Evolutionary conservation across 1,140 invertebrate species (phyloP), one percentile per base, ranked within the genome.

Genomic region (Nymphalis io): DNA sequence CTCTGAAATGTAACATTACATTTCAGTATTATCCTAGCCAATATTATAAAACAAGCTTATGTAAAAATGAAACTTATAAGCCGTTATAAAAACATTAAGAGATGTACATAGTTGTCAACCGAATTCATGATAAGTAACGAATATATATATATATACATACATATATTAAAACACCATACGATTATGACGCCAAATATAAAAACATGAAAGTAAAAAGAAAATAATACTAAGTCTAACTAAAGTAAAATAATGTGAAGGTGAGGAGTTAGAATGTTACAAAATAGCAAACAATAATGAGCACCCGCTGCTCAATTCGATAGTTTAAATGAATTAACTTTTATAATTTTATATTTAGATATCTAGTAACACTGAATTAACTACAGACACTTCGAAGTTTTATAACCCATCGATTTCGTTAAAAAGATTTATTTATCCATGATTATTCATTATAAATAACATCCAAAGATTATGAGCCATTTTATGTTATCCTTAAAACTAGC

Each of bases 331-430:
- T 51, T 55, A 55, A 55, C 23, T 27, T 55, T 55, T 33, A 33
- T 8, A 44, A 55, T 27, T 55, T 55, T 15, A 55, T 27, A 27
- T 55, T 55, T 55, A 55, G 23, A 55, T 27, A 55, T 55, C 51
- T 55, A 55, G 15, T 55, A 55, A 55, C 51, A 55, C 51, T 55
- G 23, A 55, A 23, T 55, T 55, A 55, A 15, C 51, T 55, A 55
- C 20, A 55, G n/a, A 55, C 21, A 8, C 20, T 18, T 51, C 21
- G 23, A 27, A 27, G 10, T 20, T 23, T 53, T 20, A 53, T 21
- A 53, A 53, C 13, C 46, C 18, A 11, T 21, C 12, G 20, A 53
- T 53, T 53, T 21, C 10, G 20, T 53, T 21, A 13, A 3, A 23
- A 53, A 23, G 20, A 53, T 21, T n/a, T 21, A 53, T 21, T 21